Evolutionary conservation across 2,113 vertebrate species (phyloP).

Genomic region (Lepidothrix coronata): DNA sequence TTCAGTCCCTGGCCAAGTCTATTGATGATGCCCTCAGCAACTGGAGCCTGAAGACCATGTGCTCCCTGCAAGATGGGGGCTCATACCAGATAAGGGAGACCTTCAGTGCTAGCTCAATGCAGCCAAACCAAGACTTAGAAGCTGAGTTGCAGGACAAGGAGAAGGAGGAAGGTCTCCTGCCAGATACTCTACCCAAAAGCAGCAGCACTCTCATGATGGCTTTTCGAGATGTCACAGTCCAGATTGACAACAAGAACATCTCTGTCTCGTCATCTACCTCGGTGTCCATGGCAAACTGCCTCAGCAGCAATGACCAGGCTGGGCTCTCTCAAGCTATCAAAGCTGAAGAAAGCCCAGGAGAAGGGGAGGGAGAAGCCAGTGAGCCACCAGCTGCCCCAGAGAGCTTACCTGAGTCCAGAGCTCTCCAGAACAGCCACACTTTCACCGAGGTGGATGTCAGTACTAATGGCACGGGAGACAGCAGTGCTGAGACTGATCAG

Average conservation of each 20-base stretch:
- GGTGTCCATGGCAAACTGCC: conserved; percentile 87
- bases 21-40: conserved; percentile 96
- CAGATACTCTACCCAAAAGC: conserved; percentile 83
- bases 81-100: conserved; percentile 90
- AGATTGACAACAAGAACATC: conserved; percentile 96
- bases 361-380: conserved; percentile 16
- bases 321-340: conserved; percentile 40
- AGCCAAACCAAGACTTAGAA: conserved; percentile 70
- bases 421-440: conserved; percentile 30
- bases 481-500: neutral
- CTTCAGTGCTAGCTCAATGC: conserved; percentile 74
- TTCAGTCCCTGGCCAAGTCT: conserved; percentile 95
- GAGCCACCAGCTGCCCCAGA: conserved; percentile 2
- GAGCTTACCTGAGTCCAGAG: neutral
- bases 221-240: conserved; percentile 95
- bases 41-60: conserved; percentile 96
- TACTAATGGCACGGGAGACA: neutral
- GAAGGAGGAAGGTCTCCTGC: conserved; percentile 67
- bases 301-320: conserved; percentile 51
- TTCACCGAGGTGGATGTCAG: neutral
- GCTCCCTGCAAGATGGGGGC: conserved; percentile 84
- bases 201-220: conserved; percentile 97
- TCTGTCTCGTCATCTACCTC: conserved; percentile 93
- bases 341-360: conserved; percentile 36
- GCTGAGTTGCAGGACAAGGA: conserved; percentile 78